Evolutionary conservation across 2,797 vertebrate species (phyloP).

Genomic region (Sciurus carolinensis): DNA sequence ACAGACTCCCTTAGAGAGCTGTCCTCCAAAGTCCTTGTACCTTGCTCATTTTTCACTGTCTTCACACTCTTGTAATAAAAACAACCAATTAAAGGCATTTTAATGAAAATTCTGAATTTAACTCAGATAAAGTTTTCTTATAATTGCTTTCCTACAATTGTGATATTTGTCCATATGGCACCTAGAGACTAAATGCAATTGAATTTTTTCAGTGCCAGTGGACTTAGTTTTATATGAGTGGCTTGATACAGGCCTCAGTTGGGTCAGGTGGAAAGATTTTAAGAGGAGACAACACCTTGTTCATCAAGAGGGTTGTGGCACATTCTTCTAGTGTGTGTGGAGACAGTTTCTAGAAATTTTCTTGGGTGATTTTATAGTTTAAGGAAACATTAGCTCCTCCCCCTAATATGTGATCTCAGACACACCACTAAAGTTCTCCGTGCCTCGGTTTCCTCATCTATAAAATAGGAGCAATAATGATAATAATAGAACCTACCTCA

Average conservation of each 20-base stretch:
- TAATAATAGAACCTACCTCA: not conserved
- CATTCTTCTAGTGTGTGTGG: conserved; percentile 59
- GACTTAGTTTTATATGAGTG: conserved; percentile 20
- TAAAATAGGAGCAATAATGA: too few species aligned
- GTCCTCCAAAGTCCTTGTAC: not conserved
- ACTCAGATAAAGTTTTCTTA: not conserved
- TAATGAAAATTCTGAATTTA: conserved; percentile 30
- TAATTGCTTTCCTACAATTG: not conserved
- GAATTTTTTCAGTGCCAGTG: not conserved
- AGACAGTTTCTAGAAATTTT: conserved; percentile 65
- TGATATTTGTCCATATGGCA: not conserved
- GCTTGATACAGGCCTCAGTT: conserved; percentile 62
- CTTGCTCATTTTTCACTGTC: conserved; percentile 10
- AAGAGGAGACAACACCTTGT: conserved; percentile 57
- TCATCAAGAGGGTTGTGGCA: conserved; percentile 57
- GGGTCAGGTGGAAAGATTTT: conserved; percentile 67
- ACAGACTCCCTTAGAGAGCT: not conserved
- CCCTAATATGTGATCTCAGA: not conserved
- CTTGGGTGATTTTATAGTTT: conserved; percentile 61
- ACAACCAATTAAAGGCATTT: conserved; percentile 11
- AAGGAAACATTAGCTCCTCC: conserved; percentile 46
- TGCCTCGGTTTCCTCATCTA: not conserved
- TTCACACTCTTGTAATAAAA: conserved; percentile 31
- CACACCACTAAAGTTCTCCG: not conserved
- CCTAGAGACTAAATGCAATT: not conserved